A percentile compares a stretch with the other conserved stretches of the same genome.
phyloP scores from a whole-genome alignment of 1,140 invertebrate species.

The Cotesia vestalis region DNA sequence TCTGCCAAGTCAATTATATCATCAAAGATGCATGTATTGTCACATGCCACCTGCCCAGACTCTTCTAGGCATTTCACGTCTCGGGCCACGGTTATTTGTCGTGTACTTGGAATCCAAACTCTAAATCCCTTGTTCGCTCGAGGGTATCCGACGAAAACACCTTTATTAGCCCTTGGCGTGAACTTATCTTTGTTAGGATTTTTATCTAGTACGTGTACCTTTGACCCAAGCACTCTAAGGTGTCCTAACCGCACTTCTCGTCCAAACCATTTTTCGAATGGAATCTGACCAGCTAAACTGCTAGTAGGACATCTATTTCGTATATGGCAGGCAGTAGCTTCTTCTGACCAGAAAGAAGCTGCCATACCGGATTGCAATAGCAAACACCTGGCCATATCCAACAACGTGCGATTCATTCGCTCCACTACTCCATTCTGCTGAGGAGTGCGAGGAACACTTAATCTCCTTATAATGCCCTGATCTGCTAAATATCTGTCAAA shows the following conservation, averaged over 20 bases:
- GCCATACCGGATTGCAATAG: neutral
- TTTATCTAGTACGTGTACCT: neutral
- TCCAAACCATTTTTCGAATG: conserved; percentile 7
- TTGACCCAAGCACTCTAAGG: conserved; percentile 5
- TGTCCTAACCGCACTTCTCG: neutral
- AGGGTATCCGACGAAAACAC: conserved; percentile 17
- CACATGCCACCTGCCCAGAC: too few relatives aligned
- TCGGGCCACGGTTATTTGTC: neutral
- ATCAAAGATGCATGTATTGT: too few relatives aligned
- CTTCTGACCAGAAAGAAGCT: neutral
- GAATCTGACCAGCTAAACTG: neutral
- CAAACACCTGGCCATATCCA: neutral
- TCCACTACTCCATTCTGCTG: neutral
- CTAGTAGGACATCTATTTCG: conserved; percentile 7
- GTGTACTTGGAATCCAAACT: neutral
- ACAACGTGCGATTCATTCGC: neutral
- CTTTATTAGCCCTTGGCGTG: neutral
- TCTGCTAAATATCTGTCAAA: neutral
- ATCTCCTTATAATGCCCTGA: neutral
- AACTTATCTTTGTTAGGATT: conserved; percentile 20
- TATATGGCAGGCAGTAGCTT: conserved; percentile 11
- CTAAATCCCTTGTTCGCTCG: neutral
- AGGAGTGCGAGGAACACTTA: neutral
- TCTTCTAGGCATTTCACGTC: too few relatives aligned
- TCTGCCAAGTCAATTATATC: too few relatives aligned